Evolutionary conservation across 2,888 invertebrate species (phyloP), one percentile per base, ranked within the genome.

Genomic region (Helleia helle): DNA sequence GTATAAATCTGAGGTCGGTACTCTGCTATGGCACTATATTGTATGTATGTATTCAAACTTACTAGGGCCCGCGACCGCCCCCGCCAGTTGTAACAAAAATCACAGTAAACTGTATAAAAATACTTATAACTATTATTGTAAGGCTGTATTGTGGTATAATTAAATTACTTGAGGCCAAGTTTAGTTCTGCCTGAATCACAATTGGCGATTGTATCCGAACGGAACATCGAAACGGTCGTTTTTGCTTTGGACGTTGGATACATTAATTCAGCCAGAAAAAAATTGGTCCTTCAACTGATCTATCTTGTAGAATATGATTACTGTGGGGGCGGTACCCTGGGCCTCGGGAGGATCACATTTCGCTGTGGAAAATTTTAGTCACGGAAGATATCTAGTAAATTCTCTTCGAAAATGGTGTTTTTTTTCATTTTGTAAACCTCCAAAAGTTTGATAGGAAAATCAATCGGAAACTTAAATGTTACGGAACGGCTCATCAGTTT

Each of bases 371-470:
- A 65, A 68, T 63, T 60, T 61, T 62, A 65, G 61, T 72, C 71
- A 76, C 71, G 64, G 71, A 77, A 77, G 72, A 72, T 69, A 71
- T 59, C 55, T 64, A 55, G 62, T 58, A 57, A 72, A 74, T 69
- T 68, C 65, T 68, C 71, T 71, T 71, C 69, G 59, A 71, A 65
- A 71, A 73, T 62, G 71, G 59, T 74, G 70, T 72, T 65, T 72
- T 62, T 67, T 44, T 69, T 65, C 53, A 50, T 60, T n/a, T 74
- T 73, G 77, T 72, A 77, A 83, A 80, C 83, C 84, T 83, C 84
- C 84, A 70, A 71, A 84, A 84, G 84, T 84, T 83, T 84, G 83
- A 83, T 79, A 77, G 80, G 81, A 84, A 83, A 84, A 69, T 59
- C 48, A 84, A 79, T 55, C 49, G 52, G 71, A 62, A 72, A 80